Evolutionary conservation across 2,113 vertebrate species (phyloP), one percentile per base, ranked within the genome.

Genomic region (Oreochromis spilurus): DNA sequence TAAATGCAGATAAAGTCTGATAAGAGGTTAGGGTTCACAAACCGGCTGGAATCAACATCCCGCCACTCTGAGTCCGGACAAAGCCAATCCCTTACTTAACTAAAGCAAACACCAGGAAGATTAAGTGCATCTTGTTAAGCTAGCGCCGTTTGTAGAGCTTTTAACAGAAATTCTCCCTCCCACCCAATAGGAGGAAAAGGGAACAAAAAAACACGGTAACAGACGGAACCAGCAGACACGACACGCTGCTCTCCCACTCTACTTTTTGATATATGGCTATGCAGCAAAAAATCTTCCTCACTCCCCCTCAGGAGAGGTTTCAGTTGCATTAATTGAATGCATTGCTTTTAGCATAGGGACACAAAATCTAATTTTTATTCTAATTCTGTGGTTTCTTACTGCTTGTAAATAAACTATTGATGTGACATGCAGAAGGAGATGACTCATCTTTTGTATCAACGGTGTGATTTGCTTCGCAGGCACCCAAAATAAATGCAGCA

Each of bases 61-160:
- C 7, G 14, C 81, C 83, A 34, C 86, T 90, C 52, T 19, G 38
- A 10, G 45, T 24, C 53, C 19, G 81, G 45, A 93, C 82, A 19
- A 87, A 90, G 87, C 82, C 86, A 26, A 83, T 89, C 87, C 80
- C 84, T 79, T 13, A 65, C 91, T 91, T 89, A 40, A 92, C 88
- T 53, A 89, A 91, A 92, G 88, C 91, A 93, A 94, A 95, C 90
- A 93, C 5, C 57, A 7, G 79, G 55, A 58, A 86, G 91, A 95
- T 90, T 79, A 93, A 92, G 85, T 82, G 81, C 84, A 43, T 87
- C 88, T 89, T 93, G 89, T 91, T 88, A 86, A 86, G 77, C 75
- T 80, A 65, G 86, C 13, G 0, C 1, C 17, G 75, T 85, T 80
- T 89, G 82, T 16, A 13, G 55, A 91, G 86, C 86, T 91, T 89